Conservation (phyloP, 2,113 vertebrate species). For the Tragelaphus imberbis region DNA sequence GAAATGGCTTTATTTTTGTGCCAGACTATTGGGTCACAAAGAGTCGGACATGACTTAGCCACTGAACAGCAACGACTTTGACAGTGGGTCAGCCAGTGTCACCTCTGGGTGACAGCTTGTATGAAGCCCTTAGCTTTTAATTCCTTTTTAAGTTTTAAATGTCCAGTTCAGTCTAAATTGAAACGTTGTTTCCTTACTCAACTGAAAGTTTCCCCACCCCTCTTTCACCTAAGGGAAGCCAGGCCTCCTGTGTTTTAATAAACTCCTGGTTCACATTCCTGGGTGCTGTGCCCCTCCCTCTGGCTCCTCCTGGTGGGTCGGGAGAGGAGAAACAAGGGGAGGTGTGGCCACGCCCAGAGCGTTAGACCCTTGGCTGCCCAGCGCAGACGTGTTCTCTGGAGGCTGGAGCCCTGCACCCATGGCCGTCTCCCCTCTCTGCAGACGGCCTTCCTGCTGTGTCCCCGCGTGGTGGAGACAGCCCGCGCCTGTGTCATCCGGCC, state of each 20-base stretch:
- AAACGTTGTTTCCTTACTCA: background rate
- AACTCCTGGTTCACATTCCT: background rate
- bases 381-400: background rate
- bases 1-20: background rate
- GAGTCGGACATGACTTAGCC: rapidly evolving
- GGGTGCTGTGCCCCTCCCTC: background rate
- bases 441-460: background rate
- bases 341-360: background rate
- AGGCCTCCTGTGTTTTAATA: background rate
- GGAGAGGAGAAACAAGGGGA: background rate
- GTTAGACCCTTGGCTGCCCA: background rate
- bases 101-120: background rate
- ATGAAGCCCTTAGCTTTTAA: background rate
- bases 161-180: background rate
- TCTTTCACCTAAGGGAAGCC: background rate
- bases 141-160: background rate
- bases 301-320: background rate
- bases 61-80: background rate
- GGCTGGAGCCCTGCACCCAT: background rate
- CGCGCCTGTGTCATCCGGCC: background rate
- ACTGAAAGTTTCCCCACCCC: background rate
- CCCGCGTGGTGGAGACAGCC: rapidly evolving
- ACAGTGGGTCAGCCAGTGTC: background rate
- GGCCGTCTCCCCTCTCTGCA: background rate
- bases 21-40: background rate